These are phyloP conservation scores for Siphamia tubifer DNA, from an alignment of 2,113 vertebrate species.

Conservation along the genomic window DNA sequence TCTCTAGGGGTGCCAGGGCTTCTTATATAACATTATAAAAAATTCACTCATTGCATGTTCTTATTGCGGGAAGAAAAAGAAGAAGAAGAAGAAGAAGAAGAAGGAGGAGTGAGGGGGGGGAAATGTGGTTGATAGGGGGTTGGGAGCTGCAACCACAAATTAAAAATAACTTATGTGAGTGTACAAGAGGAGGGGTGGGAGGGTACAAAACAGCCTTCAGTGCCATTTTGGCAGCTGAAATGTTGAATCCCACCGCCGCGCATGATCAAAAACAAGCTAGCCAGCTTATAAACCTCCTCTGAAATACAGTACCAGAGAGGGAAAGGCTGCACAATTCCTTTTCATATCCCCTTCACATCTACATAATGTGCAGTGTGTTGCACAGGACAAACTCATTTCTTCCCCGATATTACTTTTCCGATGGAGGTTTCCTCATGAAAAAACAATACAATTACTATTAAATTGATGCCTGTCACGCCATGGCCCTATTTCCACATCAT, in stretches of 20 bases:
- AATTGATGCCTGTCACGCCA: slow-evolving; percentile 56
- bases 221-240: slow-evolving; percentile 29
- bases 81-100: neutral
- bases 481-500: slow-evolving; percentile 45
- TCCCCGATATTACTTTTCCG: slow-evolving; percentile 45
- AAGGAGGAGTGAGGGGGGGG: slow-evolving; percentile 1
- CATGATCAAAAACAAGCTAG: slow-evolving; percentile 32
- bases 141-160: slow-evolving; percentile 48
- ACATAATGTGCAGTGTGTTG: slow-evolving; percentile 44
- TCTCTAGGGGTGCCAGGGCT: slow-evolving; percentile 72
- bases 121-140: slow-evolving; percentile 1
- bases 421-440: slow-evolving; percentile 39
- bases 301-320: slow-evolving; percentile 14
- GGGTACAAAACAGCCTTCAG: slow-evolving; percentile 45
- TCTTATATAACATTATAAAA: slow-evolving; percentile 82
- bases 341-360: slow-evolving; percentile 33
- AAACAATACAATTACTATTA: slow-evolving; percentile 61
- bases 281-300: neutral
- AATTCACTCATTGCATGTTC: slow-evolving; percentile 80
- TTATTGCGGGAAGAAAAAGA: slow-evolving; percentile 59
- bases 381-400: slow-evolving; percentile 40
- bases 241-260: neutral
- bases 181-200: neutral
- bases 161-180: slow-evolving; percentile 56
- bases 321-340: slow-evolving; percentile 19